Evolutionary conservation across 2,797 vertebrate species (phyloP).

Genomic region (Sorex maritimensis): DNA sequence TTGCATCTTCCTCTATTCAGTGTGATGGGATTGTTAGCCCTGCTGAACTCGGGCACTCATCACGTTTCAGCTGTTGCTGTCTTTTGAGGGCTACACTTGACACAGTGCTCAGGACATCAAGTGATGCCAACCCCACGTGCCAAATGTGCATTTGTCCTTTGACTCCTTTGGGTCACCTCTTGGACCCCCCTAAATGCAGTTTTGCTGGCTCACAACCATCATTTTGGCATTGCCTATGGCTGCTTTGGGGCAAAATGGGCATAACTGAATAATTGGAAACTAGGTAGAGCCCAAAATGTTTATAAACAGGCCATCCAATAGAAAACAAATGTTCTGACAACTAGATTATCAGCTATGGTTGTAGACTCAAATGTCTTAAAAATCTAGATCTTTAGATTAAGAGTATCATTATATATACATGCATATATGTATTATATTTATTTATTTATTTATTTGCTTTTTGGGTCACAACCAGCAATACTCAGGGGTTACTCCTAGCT

Average conservation of each 20-base stretch:
- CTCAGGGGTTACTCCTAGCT: too few relatives aligned
- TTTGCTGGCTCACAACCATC: neutral
- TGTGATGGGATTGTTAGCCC: conserved; percentile 4
- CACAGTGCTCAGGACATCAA: too few relatives aligned
- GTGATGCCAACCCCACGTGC: too few relatives aligned
- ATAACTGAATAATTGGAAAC: neutral
- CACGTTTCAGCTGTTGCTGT: too few relatives aligned
- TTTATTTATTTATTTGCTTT: too few relatives aligned
- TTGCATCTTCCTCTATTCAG: neutral
- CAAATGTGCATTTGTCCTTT: too few relatives aligned
- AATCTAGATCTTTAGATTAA: neutral
- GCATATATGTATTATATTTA: too few relatives aligned
- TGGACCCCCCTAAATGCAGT: conserved; percentile 63
- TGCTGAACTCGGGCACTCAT: neutral
- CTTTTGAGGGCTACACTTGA: too few relatives aligned
- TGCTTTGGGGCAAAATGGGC: neutral
- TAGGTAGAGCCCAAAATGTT: conserved; percentile 31
- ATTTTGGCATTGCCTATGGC: neutral
- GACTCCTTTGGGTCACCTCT: neutral
- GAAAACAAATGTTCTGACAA: neutral
- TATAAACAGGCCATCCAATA: neutral
- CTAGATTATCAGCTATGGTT: neutral
- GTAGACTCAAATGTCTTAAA: neutral
- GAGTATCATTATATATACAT: too few relatives aligned
- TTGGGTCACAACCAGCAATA: too few relatives aligned